Conservation (phyloP, 2,113 vertebrate species). For the Myiozetetes cayanensis region DNA sequence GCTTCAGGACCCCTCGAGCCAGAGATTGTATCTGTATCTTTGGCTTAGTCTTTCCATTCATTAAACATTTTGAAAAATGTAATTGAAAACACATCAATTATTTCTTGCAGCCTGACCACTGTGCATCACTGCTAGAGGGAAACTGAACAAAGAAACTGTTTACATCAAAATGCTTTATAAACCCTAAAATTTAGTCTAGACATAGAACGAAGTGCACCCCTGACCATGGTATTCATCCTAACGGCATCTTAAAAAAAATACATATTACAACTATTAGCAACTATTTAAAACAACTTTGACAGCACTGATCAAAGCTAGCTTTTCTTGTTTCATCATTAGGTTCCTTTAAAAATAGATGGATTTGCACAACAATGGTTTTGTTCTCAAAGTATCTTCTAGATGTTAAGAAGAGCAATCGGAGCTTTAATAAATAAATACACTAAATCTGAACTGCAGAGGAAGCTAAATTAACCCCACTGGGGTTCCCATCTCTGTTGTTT, state of each 20-base stretch:
- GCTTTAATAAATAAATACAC: slow-evolving; percentile 22
- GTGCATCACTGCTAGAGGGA: not conserved
- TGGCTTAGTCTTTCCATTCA: not conserved
- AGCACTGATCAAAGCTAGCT: not conserved
- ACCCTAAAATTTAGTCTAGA: not conserved
- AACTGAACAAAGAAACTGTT: not conserved
- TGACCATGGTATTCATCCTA: not conserved
- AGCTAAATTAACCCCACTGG: slow-evolving; percentile 26
- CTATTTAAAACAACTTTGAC: not conserved
- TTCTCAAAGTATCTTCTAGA: not conserved
- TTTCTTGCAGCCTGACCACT: not conserved
- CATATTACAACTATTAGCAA: not conserved
- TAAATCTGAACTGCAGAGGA: not conserved
- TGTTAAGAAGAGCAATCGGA: not conserved
- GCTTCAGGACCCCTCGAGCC: not conserved
- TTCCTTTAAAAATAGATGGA: not conserved
- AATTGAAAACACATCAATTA: not conserved
- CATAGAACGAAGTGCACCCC: not conserved
- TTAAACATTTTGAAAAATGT: not conserved
- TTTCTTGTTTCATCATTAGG: not conserved
- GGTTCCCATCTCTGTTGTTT: not conserved
- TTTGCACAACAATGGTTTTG: not conserved
- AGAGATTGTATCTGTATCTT: not conserved
- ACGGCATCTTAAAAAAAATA: not conserved
- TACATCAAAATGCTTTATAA: not conserved